Percentiles rank a stretch among this genome's conserved stretches.
Evolutionary conservation across 2,797 vertebrate species (phyloP).

Genomic region (Acanthurus leucopareius): DNA sequence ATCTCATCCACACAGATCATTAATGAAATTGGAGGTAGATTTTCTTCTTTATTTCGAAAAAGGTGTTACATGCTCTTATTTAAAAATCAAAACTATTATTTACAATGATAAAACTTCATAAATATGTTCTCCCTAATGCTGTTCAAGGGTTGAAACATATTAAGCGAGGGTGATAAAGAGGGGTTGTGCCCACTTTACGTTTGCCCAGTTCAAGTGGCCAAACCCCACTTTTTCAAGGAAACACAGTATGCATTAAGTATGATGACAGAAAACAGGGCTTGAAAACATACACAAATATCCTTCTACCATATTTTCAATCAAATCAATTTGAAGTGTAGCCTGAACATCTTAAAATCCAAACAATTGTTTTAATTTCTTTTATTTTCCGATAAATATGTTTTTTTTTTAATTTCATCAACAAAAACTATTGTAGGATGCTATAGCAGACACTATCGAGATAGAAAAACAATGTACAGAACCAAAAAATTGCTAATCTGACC

Average conservation of each 20-base stretch:
- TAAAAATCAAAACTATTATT: constrained; percentile 84
- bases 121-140: constrained; percentile 79
- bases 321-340: constrained; percentile 41
- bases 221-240: constrained; percentile 55
- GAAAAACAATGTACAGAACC: constrained; percentile 29
- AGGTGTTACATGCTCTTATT: constrained; percentile 81
- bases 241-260: constrained; percentile 41
- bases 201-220: constrained; percentile 51
- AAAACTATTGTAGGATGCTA: constrained; percentile 33
- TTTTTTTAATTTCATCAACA: constrained; percentile 3
- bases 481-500: constrained; percentile 16
- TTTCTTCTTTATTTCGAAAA: constrained; percentile 82
- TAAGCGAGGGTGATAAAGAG: constrained; percentile 61
- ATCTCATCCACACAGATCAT: constrained; percentile 8
- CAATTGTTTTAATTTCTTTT: constrained; percentile 30
- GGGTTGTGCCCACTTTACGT: constrained; percentile 18
- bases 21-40: constrained; percentile 43
- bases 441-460: constrained; percentile 35
- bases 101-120: constrained; percentile 82
- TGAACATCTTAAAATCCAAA: constrained; percentile 36
- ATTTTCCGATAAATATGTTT: background rate
- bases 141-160: constrained; percentile 65
- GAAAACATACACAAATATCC: constrained; percentile 33
- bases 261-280: constrained; percentile 50
- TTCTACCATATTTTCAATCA: constrained; percentile 43